Percentiles rank a stretch among this genome's conserved stretches.
These are phyloP conservation scores for Hoplostethus mediterraneus DNA, from an alignment of 2,797 vertebrate genomes.

Conservation along the genomic window DNA sequence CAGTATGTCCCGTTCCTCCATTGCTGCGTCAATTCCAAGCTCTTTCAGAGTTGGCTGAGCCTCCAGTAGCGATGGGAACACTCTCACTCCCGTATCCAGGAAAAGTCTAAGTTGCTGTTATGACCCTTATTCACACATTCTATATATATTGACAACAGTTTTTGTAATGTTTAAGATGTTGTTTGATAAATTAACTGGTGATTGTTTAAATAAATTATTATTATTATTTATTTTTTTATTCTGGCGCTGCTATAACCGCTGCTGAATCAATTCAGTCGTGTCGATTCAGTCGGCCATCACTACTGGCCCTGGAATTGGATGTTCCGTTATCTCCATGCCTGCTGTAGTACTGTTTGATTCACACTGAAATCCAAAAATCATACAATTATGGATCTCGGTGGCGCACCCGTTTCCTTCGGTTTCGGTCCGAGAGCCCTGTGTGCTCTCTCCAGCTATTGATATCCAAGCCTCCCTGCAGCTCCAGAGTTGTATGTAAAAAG, in stretches of 20 bases:
- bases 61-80: neutral
- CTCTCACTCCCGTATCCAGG: neutral
- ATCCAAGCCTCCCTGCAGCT: too few species aligned
- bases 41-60: constrained; percentile 1
- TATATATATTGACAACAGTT: too few species aligned
- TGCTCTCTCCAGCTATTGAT: too few species aligned
- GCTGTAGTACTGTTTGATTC: neutral
- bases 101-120: neutral
- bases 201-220: too few species aligned
- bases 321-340: constrained; percentile 4
- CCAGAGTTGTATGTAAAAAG: too few species aligned
- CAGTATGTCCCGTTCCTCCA: neutral
- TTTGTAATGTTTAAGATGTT: too few species aligned
- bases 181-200: too few species aligned
- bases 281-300: too few species aligned
- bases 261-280: too few species aligned
- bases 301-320: neutral
- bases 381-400: constrained; percentile 7
- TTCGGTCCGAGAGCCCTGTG: neutral
- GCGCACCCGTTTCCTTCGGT: neutral
- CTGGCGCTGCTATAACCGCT: too few species aligned
- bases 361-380: neutral
- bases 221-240: too few species aligned
- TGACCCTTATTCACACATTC: too few species aligned
- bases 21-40: neutral